Conservation (phyloP, 2,113 vertebrate genomes). For the Blennius ocellaris region DNA sequence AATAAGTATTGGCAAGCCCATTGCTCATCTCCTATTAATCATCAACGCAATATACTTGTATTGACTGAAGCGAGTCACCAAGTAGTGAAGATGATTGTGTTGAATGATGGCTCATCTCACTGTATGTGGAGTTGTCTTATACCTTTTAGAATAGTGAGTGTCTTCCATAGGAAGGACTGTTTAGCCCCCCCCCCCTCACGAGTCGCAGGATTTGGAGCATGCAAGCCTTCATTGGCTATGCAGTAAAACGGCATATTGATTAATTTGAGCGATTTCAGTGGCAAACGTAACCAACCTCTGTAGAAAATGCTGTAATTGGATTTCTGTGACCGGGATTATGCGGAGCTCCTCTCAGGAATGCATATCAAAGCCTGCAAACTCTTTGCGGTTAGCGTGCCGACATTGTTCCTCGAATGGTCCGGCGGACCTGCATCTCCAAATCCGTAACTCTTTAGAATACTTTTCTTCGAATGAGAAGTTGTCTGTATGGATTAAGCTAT, state of each 20-base stretch:
- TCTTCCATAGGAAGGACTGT: slow-evolving; percentile 7
- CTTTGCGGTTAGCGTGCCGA: slow-evolving; percentile 30
- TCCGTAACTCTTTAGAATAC: background rate
- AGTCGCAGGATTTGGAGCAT: slow-evolving; percentile 55
- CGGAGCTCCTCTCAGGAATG: slow-evolving; percentile 51
- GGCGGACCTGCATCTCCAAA: slow-evolving; percentile 25
- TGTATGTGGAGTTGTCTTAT: background rate
- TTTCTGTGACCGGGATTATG: slow-evolving; percentile 69
- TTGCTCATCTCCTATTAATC: slow-evolving; percentile 38
- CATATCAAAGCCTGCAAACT: slow-evolving; percentile 48
- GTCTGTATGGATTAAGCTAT: background rate
- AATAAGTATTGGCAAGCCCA: slow-evolving; percentile 21
- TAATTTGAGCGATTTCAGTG: slow-evolving; percentile 74
- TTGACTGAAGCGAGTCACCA: slow-evolving; percentile 17
- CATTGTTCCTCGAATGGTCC: slow-evolving; percentile 27
- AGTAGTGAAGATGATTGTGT: background rate
- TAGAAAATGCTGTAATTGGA: slow-evolving; percentile 79
- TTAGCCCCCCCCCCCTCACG: background rate
- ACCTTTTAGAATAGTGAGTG: background rate
- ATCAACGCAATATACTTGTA: slow-evolving; percentile 16
- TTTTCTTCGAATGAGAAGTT: too few species aligned
- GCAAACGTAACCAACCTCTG: slow-evolving; percentile 73
- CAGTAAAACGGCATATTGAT: slow-evolving; percentile 68
- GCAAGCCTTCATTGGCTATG: slow-evolving; percentile 48
- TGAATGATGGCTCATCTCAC: background rate